Evolutionary conservation across 2,888 invertebrate genomes (phyloP).

Genomic region (Sesia apiformis): DNA sequence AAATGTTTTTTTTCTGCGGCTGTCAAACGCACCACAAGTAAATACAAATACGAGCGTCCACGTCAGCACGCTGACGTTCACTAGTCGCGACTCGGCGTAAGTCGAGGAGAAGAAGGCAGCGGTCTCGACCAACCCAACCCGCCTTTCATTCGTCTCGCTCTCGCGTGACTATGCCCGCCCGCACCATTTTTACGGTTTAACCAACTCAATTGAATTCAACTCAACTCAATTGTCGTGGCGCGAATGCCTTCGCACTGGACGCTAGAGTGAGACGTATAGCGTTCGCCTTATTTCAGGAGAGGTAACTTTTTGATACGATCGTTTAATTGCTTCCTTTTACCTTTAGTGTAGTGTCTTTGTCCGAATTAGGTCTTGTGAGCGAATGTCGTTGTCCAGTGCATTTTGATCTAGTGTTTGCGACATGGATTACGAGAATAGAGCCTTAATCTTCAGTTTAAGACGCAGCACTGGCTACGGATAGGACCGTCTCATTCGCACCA

Average conservation of each 20-base stretch:
- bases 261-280: slow-evolving; percentile 68
- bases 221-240: slow-evolving; percentile 73
- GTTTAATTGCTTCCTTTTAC: slow-evolving; percentile 14
- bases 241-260: slow-evolving; percentile 69
- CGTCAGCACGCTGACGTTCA: slow-evolving; percentile 69
- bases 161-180: slow-evolving; percentile 63
- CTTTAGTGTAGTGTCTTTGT: slow-evolving; percentile 8
- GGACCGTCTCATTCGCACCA: slow-evolving; percentile 60
- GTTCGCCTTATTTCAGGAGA: slow-evolving; percentile 37
- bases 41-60: slow-evolving; percentile 54
- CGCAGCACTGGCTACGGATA: slow-evolving; percentile 51
- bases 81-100: slow-evolving; percentile 68
- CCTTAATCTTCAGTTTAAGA: slow-evolving; percentile 67
- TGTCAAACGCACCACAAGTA: slow-evolving; percentile 47
- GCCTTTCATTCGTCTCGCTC: slow-evolving; percentile 72
- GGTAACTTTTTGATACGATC: slow-evolving; percentile 21
- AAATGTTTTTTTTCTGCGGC: slow-evolving; percentile 42
- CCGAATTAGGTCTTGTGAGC: slow-evolving; percentile 14
- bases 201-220: slow-evolving; percentile 75
- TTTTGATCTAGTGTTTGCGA: slow-evolving; percentile 50
- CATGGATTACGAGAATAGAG: slow-evolving; percentile 56
- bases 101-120: slow-evolving; percentile 70
- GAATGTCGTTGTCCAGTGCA: slow-evolving; percentile 36
- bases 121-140: slow-evolving; percentile 67
- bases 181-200: slow-evolving; percentile 71